Conservation (phyloP, 2,797 vertebrate species). For the Tapirus indicus region DNA sequence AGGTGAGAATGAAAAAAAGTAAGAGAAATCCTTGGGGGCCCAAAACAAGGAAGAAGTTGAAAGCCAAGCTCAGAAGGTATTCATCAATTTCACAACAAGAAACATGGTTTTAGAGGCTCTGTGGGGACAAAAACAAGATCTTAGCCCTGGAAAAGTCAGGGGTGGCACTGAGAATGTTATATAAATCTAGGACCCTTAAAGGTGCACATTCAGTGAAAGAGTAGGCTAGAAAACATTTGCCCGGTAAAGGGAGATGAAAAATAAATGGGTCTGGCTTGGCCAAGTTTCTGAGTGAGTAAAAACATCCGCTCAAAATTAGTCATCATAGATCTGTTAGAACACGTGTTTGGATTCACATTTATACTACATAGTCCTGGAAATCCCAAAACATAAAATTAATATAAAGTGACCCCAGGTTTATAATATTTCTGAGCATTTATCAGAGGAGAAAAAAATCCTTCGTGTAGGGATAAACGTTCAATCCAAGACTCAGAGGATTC, state of each 20-base stretch:
- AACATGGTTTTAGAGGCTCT: neutral
- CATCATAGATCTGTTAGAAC: neutral
- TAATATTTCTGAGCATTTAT: neutral
- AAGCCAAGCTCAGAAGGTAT: neutral
- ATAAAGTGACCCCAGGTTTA: neutral
- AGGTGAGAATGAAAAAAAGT: neutral
- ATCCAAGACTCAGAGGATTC: neutral
- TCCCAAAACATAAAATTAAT: neutral
- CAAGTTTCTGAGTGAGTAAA: neutral
- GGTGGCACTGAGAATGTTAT: neutral
- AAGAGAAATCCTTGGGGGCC: neutral
- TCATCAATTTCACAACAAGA: constrained; percentile 25
- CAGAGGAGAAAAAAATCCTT: neutral
- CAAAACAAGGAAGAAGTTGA: constrained; percentile 34
- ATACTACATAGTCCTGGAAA: neutral
- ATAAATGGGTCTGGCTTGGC: neutral
- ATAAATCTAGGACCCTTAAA: neutral
- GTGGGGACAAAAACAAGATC: neutral
- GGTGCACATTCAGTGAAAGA: neutral
- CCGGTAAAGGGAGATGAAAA: neutral
- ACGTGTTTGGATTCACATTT: neutral
- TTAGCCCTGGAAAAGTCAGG: neutral
- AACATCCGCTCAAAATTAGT: neutral
- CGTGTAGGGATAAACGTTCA: neutral
- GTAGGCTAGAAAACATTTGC: neutral